A percentile compares a stretch with the other conserved stretches of the same genome.
phyloP scores from a whole-genome alignment of 2,797 vertebrate genomes.

The Neosalanx taihuensis region DNA sequence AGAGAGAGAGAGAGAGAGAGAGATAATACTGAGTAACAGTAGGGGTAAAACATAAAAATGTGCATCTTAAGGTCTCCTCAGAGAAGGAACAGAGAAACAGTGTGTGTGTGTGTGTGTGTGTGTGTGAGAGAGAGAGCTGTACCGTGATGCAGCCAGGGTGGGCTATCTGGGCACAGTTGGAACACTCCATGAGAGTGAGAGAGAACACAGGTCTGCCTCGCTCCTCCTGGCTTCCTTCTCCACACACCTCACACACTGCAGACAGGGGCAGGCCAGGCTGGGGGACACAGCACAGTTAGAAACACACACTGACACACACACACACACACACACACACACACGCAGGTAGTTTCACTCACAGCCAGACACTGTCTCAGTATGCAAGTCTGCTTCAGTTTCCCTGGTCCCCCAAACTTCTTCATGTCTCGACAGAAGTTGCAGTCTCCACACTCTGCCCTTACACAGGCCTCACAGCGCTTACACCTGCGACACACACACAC shows the following conservation, averaged over 20 bases:
- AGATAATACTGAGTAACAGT: neutral
- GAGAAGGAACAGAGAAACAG: too few species aligned
- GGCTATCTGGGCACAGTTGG: slow-evolving; percentile 94
- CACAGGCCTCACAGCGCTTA: slow-evolving; percentile 93
- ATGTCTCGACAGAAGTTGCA: slow-evolving; percentile 98
- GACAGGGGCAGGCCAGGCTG: slow-evolving; percentile 96
- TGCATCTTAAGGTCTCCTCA: neutral
- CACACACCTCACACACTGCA: slow-evolving; percentile 93
- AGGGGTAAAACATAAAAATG: neutral
- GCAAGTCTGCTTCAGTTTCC: slow-evolving; percentile 95
- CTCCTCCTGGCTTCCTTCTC: slow-evolving; percentile 90
- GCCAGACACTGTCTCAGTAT: slow-evolving; percentile 91
- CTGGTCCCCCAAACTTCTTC: slow-evolving; percentile 96
- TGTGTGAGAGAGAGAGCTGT: slow-evolving; percentile 6
- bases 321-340: neutral
- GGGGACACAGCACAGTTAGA: slow-evolving; percentile 5
- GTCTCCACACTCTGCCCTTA: slow-evolving; percentile 92
- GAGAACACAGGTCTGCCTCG: slow-evolving; percentile 82
- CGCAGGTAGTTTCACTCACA: slow-evolving; percentile 68
- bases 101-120: slow-evolving; percentile 7
- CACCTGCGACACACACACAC: slow-evolving; percentile 69
- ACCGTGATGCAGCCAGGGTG: slow-evolving; percentile 95
- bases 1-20: neutral
- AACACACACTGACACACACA: slow-evolving; percentile 8
- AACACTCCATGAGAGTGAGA: slow-evolving; percentile 95